Conservation (phyloP, 35 echinoderm and acorn worm genomes). For the Apostichopus japonicus region DNA sequence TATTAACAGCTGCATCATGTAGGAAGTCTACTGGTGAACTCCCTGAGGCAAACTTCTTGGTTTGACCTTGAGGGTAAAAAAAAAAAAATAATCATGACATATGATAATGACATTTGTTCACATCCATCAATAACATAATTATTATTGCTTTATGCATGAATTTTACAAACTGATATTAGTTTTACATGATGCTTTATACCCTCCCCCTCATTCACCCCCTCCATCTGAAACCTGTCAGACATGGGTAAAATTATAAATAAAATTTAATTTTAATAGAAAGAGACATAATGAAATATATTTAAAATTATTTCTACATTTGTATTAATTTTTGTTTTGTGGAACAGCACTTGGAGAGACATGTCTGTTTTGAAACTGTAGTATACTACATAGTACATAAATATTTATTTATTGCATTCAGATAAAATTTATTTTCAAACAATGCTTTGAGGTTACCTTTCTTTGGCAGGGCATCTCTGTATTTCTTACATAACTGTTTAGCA, state of each 20-base stretch:
- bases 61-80: conserved; percentile 66
- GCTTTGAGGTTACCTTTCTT: conserved; percentile 39
- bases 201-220: too few relatives aligned
- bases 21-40: conserved; percentile 75
- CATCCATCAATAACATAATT: too few relatives aligned
- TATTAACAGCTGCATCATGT: conserved; percentile 68
- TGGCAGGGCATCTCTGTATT: conserved; percentile 65
- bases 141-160: background rate
- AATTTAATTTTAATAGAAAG: too few relatives aligned
- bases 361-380: too few relatives aligned
- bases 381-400: too few relatives aligned
- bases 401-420: too few relatives aligned
- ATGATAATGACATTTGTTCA: too few relatives aligned
- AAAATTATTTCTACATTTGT: background rate
- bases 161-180: background rate
- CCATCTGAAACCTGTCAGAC: too few relatives aligned
- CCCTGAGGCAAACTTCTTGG: conserved; percentile 66
- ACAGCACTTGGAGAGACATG: too few relatives aligned
- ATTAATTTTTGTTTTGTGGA: background rate
- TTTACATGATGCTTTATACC: too few relatives aligned
- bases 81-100: background rate
- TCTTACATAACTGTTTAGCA: conserved; percentile 64
- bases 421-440: background rate
- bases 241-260: too few relatives aligned
- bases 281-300: too few relatives aligned